Percentiles rank a stretch among this genome's conserved stretches.
These are phyloP conservation scores for Hipparchia sbordonii DNA, from an alignment of 2,888 invertebrate genomes.

Conservation along the genomic window DNA sequence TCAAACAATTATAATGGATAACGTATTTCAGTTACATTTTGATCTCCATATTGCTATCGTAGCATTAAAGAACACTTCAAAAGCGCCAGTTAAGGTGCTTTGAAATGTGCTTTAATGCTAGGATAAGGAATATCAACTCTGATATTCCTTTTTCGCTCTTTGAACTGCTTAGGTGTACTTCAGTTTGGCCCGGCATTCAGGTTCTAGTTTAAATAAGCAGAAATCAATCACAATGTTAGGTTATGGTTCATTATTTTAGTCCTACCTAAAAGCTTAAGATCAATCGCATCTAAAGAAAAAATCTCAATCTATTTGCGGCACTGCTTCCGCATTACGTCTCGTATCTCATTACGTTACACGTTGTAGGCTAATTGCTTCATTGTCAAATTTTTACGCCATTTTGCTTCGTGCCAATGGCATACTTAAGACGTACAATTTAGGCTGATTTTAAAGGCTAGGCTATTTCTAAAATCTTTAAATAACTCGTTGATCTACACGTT, in stretches of 20 bases:
- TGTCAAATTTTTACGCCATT: slow-evolving; percentile 2
- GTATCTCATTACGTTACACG: neutral
- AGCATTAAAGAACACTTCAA: neutral
- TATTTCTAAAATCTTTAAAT: neutral
- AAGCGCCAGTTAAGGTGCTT: neutral
- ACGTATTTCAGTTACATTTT: slow-evolving; percentile 10
- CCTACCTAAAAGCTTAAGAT: neutral
- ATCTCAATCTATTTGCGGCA: neutral
- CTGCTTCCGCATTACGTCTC: slow-evolving; percentile 5
- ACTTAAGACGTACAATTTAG: neutral
- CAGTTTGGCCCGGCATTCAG: neutral
- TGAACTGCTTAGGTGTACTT: neutral
- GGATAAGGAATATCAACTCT: neutral
- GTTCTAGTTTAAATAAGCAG: too few species aligned
- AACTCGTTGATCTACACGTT: too few species aligned
- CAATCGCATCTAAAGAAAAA: neutral
- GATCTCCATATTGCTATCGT: slow-evolving; percentile 1
- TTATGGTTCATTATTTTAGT: too few species aligned
- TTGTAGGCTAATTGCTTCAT: slow-evolving; percentile 1
- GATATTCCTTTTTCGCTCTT: neutral
- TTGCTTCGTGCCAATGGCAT: neutral
- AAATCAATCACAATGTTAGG: too few species aligned
- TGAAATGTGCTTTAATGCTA: too few species aligned
- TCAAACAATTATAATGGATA: slow-evolving; percentile 14
- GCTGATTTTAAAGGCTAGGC: neutral